A percentile compares a stretch with the other conserved stretches of the same genome.
These are phyloP conservation scores for Carterocephalus palaemon DNA, from an alignment of 2,888 invertebrate genomes.

Conservation along the genomic window DNA sequence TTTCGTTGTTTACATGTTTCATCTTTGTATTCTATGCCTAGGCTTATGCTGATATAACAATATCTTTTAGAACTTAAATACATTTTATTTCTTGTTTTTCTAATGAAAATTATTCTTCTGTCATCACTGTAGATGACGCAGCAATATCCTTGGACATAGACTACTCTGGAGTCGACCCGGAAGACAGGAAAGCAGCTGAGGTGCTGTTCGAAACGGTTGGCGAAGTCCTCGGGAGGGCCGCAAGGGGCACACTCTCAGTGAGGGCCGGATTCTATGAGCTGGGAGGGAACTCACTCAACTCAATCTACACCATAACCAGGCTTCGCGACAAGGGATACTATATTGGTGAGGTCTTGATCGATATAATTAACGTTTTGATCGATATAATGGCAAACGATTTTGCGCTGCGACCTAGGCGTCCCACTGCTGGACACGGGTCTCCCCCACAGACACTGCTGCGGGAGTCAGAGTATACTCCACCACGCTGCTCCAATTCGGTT, in stretches of 20 bases:
- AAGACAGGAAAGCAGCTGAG: conserved; percentile 80
- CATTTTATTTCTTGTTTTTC: too few species aligned
- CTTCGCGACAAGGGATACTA: conserved; percentile 87
- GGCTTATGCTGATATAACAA: too few species aligned
- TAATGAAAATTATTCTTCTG: background rate
- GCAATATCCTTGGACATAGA: conserved; percentile 81
- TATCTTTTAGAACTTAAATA: too few species aligned
- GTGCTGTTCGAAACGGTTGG: conserved; percentile 87
- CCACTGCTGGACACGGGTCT: too few species aligned
- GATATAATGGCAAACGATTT: too few species aligned
- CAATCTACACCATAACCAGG: conserved; percentile 88
- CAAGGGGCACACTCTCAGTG: conserved; percentile 78
- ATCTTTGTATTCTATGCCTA: too few species aligned
- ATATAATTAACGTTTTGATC: too few species aligned
- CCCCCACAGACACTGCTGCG: too few species aligned
- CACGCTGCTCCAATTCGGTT: too few species aligned
- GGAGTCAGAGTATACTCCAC: too few species aligned
- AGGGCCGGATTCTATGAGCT: conserved; percentile 89
- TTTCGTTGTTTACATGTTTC: too few species aligned
- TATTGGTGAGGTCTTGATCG: conserved; percentile 83
- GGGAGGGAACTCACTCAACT: conserved; percentile 92
- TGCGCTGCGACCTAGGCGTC: too few species aligned
- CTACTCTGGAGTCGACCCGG: conserved; percentile 80
- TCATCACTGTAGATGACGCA: conserved; percentile 61
- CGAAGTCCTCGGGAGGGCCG: conserved; percentile 82